These are phyloP conservation scores for Hemitrygon akajei DNA, from an alignment of 2,797 vertebrate genomes.

Conservation along the genomic window DNA sequence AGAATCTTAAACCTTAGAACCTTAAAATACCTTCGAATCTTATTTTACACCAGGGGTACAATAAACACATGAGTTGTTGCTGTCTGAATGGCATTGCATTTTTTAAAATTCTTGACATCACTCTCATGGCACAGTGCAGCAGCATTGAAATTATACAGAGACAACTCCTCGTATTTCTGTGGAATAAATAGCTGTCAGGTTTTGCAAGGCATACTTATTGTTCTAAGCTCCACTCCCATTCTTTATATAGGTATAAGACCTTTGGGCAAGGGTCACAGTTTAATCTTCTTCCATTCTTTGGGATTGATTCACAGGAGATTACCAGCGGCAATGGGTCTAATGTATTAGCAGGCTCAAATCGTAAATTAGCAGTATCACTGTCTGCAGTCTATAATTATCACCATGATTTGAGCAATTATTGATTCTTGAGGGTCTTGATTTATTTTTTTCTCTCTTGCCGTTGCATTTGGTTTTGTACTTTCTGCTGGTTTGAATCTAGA, in stretches of 20 bases:
- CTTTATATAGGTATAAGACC: not conserved
- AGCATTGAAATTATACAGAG: not conserved
- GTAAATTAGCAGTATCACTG: not conserved
- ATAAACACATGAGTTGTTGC: too few species aligned
- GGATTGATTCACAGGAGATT: not conserved
- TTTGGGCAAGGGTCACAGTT: not conserved
- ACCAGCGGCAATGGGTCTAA: not conserved
- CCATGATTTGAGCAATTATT: not conserved
- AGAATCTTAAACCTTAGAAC: too few species aligned
- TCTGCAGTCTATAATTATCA: not conserved
- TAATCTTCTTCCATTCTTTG: not conserved
- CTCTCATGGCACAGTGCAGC: too few species aligned
- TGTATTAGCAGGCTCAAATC: not conserved
- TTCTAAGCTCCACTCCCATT: not conserved
- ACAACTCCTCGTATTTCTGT: not conserved
- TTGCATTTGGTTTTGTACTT: not conserved
- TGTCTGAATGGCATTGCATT: too few species aligned
- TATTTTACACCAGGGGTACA: too few species aligned
- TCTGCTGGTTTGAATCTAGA: not conserved
- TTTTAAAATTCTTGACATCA: too few species aligned
- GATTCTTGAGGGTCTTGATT: not conserved
- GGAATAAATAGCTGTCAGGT: not conserved
- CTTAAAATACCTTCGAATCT: too few species aligned
- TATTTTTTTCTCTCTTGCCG: not conserved
- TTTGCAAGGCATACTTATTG: not conserved